These are phyloP conservation scores for Zhengitettix transpicula DNA, from an alignment of 2,888 invertebrate species.

Conservation along the genomic window DNA sequence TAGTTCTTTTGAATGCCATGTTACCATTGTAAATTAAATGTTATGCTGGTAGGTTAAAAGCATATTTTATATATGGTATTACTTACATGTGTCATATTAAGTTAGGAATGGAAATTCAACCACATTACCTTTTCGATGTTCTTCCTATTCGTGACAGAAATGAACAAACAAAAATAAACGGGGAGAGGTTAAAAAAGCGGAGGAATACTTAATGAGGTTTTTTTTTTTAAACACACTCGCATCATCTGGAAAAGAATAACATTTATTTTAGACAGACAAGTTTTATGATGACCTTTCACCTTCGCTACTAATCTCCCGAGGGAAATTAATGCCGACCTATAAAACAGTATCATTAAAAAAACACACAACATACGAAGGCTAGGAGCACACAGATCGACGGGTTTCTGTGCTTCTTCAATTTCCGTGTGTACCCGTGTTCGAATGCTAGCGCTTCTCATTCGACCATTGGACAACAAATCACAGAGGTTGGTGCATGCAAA, in stretches of 20 bases:
- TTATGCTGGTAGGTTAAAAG: too few species aligned
- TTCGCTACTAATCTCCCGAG: not conserved
- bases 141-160: not conserved
- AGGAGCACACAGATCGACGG: too few species aligned
- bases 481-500: slow-evolving; percentile 4
- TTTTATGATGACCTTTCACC: slow-evolving; percentile 1
- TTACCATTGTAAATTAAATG: too few species aligned
- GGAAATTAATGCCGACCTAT: not conserved
- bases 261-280: not conserved
- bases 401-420: too few species aligned
- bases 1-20: too few species aligned
- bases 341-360: not conserved
- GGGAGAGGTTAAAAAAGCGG: not conserved
- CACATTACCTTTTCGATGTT: slow-evolving; percentile 4
- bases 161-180: not conserved
- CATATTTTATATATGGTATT: not conserved
- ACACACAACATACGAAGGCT: too few species aligned
- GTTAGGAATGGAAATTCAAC: slow-evolving; percentile 5
- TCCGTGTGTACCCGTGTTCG: too few species aligned
- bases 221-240: not conserved
- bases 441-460: not conserved
- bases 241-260: slow-evolving; percentile 8
- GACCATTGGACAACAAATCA: slow-evolving; percentile 1
- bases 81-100: not conserved
- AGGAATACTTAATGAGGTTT: not conserved